Conservation (phyloP, 2,797 vertebrate genomes). For the Rhincodon typus region DNA sequence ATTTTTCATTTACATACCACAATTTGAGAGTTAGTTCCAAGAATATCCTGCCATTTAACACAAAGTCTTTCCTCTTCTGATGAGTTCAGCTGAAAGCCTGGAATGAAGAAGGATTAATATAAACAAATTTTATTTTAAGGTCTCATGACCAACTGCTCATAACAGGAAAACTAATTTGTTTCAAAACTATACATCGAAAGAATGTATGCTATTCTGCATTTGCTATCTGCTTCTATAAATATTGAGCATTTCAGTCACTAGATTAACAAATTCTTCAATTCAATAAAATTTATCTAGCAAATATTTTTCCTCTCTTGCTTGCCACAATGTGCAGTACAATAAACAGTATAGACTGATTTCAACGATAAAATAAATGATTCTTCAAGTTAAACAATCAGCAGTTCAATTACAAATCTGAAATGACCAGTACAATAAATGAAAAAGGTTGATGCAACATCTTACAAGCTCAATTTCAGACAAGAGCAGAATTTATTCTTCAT, state of each 20-base stretch:
- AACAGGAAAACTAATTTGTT: too few species aligned
- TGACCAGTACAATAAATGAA: background rate
- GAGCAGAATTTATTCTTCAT: background rate
- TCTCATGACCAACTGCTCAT: too few species aligned
- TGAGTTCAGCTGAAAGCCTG: slow-evolving; percentile 50
- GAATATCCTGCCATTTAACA: slow-evolving; percentile 79
- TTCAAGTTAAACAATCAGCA: background rate
- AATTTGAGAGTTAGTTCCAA: slow-evolving; percentile 80
- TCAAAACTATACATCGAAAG: too few species aligned
- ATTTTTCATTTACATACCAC: slow-evolving; percentile 64
- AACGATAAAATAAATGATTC: background rate
- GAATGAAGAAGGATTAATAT: slow-evolving; percentile 41
- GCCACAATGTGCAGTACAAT: background rate
- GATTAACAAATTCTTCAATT: background rate
- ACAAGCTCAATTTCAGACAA: background rate
- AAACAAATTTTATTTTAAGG: slow-evolving; percentile 13
- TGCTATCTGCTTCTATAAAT: background rate
- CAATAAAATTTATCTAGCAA: background rate
- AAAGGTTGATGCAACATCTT: background rate
- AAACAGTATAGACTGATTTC: background rate
- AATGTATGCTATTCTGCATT: too few species aligned
- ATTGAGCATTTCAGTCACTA: background rate
- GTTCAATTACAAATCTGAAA: background rate
- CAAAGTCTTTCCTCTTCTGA: slow-evolving; percentile 60
- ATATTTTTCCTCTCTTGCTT: background rate